Evolutionary conservation across 1,140 invertebrate genomes (phyloP).

Genomic region (Pogonomyrmex barbatus): DNA sequence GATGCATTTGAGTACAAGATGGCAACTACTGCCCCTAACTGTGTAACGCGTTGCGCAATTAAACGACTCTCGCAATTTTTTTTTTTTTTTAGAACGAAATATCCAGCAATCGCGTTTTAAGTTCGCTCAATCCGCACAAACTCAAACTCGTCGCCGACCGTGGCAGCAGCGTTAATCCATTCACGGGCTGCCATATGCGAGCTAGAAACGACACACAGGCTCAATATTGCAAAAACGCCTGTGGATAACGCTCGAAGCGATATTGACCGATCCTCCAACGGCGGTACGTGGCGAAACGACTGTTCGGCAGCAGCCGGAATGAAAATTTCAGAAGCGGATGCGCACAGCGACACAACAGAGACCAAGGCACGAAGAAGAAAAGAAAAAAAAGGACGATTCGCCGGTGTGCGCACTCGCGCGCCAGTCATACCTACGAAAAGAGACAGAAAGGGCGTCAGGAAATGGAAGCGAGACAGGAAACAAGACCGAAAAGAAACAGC

Average conservation of each 20-base stretch:
- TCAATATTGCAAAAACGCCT: slow-evolving; percentile 54
- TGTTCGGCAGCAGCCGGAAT: slow-evolving; percentile 34
- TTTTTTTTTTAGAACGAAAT: neutral
- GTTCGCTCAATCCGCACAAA: slow-evolving; percentile 1
- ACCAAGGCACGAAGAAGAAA: slow-evolving; percentile 36
- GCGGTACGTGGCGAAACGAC: slow-evolving; percentile 34
- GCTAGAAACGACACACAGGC: slow-evolving; percentile 25
- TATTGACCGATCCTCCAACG: slow-evolving; percentile 52
- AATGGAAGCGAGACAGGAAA: slow-evolving; percentile 20
- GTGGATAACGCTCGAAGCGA: slow-evolving; percentile 38
- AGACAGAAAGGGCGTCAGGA: slow-evolving; percentile 20
- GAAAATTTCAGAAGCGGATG: slow-evolving; percentile 64
- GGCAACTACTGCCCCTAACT: neutral
- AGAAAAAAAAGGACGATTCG: slow-evolving; percentile 17
- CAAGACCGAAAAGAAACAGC: neutral
- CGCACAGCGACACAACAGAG: slow-evolving; percentile 35
- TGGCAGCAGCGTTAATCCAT: slow-evolving; percentile 44
- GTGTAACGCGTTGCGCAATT: neutral
- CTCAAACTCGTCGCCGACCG: neutral
- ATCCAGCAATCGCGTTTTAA: neutral
- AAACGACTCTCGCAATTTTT: neutral
- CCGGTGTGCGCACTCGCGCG: slow-evolving; percentile 6
- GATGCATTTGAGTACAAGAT: neutral
- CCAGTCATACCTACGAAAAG: neutral
- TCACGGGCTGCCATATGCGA: slow-evolving; percentile 26